Evolutionary conservation across 2,113 vertebrate species (phyloP), one percentile per base, ranked within the genome.

Genomic region (Centropristis striata): DNA sequence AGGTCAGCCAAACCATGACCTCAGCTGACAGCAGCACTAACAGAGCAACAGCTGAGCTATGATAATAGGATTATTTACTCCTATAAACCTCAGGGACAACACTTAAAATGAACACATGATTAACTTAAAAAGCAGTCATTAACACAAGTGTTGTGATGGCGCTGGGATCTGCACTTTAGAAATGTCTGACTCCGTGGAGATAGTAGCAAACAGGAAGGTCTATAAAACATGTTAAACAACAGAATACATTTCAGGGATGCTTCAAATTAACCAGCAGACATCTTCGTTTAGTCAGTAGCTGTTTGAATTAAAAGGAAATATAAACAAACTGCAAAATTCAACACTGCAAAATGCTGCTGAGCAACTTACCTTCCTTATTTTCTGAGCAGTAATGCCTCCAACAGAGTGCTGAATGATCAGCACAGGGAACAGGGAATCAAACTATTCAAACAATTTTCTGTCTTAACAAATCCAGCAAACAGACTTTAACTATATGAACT

Each of bases 1-100:
- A 73, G 69, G 55, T 87, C 72, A 84, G 57, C 49, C 65, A 46
- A 83, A 54, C 32, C 44, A 11, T 71, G 78, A 81, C 81, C 70
- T 83, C 47, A 53, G 71, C 73, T 72, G 77, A 84, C 81, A 70
- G 69, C 68, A 28, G 78, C 67, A 81, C 59, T 32, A 76, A 66
- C 71, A 72, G 44, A 75, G 57, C 50, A 63, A 69, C 81, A 82
- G 83, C 75, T 84, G 75, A 86, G 70, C 64, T 67, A 50, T 65
- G 70, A 76, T 83, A 78, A 87, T 77, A 85, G 75, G 81, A 84
- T 86, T 83, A 83, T 75, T 75, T 57, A 64, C 72, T 84, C 12
- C 37, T 18, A 64, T 4, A 59, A 77, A 84, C 55, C 72, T 51
- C 23, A 25, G 21, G 69, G 70, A 66, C 51, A 63, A 75, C 71